Evolutionary conservation across 2,797 vertebrate species (phyloP).

Genomic region (Lates japonicus): DNA sequence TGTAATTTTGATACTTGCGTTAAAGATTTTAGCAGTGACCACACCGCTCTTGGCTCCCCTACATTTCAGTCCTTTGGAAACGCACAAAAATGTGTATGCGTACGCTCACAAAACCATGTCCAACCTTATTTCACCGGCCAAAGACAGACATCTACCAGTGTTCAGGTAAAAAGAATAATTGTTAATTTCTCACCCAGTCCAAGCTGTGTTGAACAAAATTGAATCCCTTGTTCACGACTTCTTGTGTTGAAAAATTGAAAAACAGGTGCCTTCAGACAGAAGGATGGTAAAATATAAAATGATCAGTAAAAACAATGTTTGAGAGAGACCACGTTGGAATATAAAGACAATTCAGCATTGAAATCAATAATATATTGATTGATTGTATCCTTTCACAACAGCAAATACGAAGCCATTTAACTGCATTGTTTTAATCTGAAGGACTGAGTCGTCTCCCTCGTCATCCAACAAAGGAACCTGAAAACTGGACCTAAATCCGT

Average conservation of each 20-base stretch:
- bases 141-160: not conserved
- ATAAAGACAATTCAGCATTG: slow-evolving; percentile 41
- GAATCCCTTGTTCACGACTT: slow-evolving; percentile 1
- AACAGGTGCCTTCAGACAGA: slow-evolving; percentile 65
- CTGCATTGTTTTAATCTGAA: slow-evolving; percentile 28
- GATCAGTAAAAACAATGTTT: not conserved
- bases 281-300: slow-evolving; percentile 37
- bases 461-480: slow-evolving; percentile 36
- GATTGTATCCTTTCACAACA: slow-evolving; percentile 37
- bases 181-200: slow-evolving; percentile 54
- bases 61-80: too few species aligned
- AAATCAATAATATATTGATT: slow-evolving; percentile 22
- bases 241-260: slow-evolving; percentile 29
- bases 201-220: not conserved
- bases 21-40: too few species aligned
- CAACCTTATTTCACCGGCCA: not conserved
- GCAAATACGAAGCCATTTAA: slow-evolving; percentile 38
- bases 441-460: slow-evolving; percentile 28
- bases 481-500: slow-evolving; percentile 47
- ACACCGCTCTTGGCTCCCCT: too few species aligned
- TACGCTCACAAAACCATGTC: not conserved
- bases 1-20: too few species aligned
- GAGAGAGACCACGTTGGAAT: not conserved
- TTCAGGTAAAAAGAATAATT: not conserved
- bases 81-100: too few species aligned